A percentile compares a stretch with the other conserved stretches of the same genome.
Evolutionary conservation across 2,113 vertebrate species (phyloP).

Genomic region (Archilochus colubris): DNA sequence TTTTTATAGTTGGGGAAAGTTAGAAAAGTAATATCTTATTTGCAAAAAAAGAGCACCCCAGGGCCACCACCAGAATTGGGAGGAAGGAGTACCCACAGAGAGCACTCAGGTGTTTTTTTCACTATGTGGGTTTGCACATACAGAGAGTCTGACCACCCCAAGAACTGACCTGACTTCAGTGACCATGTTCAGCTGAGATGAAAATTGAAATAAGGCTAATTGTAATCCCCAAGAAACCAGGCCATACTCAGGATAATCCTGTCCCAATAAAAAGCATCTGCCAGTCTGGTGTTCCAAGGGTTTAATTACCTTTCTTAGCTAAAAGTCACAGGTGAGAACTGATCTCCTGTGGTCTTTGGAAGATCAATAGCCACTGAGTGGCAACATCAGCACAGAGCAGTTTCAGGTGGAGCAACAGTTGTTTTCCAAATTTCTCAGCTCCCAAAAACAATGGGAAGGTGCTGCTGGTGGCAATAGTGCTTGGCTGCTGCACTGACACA

Average conservation of each 20-base stretch:
- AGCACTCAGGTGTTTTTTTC: neutral
- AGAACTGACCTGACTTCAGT: neutral
- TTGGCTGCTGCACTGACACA: neutral
- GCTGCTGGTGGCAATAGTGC: neutral
- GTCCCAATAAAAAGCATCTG: constrained; percentile 42
- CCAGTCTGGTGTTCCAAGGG: neutral
- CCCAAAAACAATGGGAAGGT: neutral
- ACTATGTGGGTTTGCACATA: neutral
- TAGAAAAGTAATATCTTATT: neutral
- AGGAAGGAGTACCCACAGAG: neutral
- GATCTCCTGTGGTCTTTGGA: neutral
- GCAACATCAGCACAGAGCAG: neutral
- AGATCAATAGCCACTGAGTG: neutral
- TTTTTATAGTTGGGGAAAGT: neutral
- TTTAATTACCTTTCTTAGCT: neutral
- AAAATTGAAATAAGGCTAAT: constrained; percentile 37
- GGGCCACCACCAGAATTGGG: neutral
- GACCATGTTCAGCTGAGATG: neutral
- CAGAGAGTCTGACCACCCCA: rapidly evolving
- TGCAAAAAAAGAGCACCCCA: neutral
- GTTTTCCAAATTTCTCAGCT: neutral
- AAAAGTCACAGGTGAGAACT: neutral
- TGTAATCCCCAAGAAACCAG: constrained; percentile 46
- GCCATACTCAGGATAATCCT: constrained; percentile 22
- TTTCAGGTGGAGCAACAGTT: neutral